Percentiles rank a stretch among this genome's conserved stretches.
Conservation (phyloP, 2,113 vertebrate genomes). For the Megalops atlanticus region DNA sequence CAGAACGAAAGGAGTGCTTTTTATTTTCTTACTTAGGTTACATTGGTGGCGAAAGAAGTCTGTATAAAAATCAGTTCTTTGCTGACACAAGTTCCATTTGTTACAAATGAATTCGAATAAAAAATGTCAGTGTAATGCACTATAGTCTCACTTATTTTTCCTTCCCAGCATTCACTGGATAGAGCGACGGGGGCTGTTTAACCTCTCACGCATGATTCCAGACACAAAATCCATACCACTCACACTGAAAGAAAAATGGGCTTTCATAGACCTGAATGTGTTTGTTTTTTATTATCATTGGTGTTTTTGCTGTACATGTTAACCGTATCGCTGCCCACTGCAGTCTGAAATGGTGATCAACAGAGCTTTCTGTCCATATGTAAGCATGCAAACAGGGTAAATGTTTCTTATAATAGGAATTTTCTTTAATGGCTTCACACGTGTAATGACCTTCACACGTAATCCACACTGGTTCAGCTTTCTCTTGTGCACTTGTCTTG, state of each 20-base stretch:
- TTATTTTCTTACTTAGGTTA: conserved; percentile 98
- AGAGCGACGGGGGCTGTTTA: conserved; percentile 67
- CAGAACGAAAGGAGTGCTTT: conserved; percentile 97
- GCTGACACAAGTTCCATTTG: conserved; percentile 99
- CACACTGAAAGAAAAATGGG: conserved; percentile 51
- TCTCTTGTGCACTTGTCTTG: no score
- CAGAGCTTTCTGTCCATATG: no score
- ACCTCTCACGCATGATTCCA: conserved; percentile 55
- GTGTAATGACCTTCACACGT: no score
- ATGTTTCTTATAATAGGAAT: no score
- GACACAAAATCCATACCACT: conserved; percentile 59
- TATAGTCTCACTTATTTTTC: conserved; percentile 73
- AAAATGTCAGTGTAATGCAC: conserved; percentile 99
- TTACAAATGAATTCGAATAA: conserved; percentile 99
- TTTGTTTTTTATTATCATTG: no score
- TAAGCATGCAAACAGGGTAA: no score
- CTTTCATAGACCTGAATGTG: conserved; percentile 58
- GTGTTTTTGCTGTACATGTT: conserved; percentile 39
- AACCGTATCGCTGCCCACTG: not conserved
- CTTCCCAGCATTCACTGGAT: conserved; percentile 54
- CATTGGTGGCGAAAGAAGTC: conserved; percentile 90
- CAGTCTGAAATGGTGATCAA: no score
- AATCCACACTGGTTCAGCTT: no score
- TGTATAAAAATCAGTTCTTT: conserved; percentile 98
- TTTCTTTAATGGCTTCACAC: no score